A percentile compares a stretch with the other conserved stretches of the same genome.
phyloP scores from a whole-genome alignment of 1,140 invertebrate genomes.

The Ceratina calcarata region DNA sequence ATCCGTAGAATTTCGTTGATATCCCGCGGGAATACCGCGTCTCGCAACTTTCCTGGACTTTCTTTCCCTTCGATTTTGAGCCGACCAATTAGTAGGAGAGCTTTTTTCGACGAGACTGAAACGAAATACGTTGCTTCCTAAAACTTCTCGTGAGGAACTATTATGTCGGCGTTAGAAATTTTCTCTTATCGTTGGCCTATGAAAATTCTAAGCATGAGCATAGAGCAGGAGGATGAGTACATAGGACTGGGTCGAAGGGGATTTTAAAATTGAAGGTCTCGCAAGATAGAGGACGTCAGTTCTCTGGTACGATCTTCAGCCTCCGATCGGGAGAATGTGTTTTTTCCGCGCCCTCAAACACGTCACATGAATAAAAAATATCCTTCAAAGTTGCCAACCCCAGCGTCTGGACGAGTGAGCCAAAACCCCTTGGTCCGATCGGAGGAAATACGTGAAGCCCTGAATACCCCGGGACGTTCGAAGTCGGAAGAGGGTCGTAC shows the following conservation, averaged over 20 bases:
- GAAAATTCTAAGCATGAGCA: slow-evolving; percentile 20
- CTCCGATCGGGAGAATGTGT: slow-evolving; percentile 74
- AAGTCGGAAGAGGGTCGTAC: slow-evolving; percentile 23
- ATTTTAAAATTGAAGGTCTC: slow-evolving; percentile 63
- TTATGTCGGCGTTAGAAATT: neutral
- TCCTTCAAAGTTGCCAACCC: slow-evolving; percentile 77
- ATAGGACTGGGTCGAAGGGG: slow-evolving; percentile 25
- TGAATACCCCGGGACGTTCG: slow-evolving; percentile 44
- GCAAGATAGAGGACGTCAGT: slow-evolving; percentile 39
- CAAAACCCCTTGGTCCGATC: slow-evolving; percentile 45
- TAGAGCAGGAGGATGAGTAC: slow-evolving; percentile 1
- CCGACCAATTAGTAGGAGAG: slow-evolving; percentile 59
- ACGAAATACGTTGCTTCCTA: neutral
- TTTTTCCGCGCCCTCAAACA: slow-evolving; percentile 78
- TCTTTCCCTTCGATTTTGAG: slow-evolving; percentile 57
- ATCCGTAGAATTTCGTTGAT: slow-evolving; percentile 65
- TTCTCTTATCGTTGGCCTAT: slow-evolving; percentile 11
- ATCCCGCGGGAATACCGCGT: slow-evolving; percentile 61
- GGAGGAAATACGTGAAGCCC: slow-evolving; percentile 33
- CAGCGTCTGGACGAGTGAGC: slow-evolving; percentile 61
- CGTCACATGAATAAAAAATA: slow-evolving; percentile 80
- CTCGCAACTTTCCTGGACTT: slow-evolving; percentile 55
- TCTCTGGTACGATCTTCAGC: slow-evolving; percentile 50
- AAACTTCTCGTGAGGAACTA: neutral
- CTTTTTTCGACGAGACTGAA: slow-evolving; percentile 20